A percentile compares a stretch with the other conserved stretches of the same genome.
Evolutionary conservation across 2,888 invertebrate species (phyloP).

Genomic region (Griposia aprilina): DNA sequence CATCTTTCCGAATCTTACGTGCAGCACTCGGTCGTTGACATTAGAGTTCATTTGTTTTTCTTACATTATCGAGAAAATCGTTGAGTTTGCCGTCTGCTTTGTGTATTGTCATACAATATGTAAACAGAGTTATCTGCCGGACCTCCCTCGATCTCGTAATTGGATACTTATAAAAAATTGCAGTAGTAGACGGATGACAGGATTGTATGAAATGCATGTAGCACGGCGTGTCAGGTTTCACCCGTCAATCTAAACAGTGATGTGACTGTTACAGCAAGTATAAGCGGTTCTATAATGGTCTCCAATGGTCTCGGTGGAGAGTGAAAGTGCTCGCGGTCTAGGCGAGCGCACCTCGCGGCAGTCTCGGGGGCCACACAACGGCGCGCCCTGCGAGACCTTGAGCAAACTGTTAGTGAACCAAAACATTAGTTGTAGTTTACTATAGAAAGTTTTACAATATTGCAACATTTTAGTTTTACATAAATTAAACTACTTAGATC

Average conservation of each 20-base stretch:
- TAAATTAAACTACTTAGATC: constrained; percentile 15
- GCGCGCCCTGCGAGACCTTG: constrained; percentile 73
- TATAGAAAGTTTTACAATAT: constrained; percentile 39
- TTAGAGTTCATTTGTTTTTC: constrained; percentile 59
- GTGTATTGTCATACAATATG: constrained; percentile 47
- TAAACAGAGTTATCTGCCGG: constrained; percentile 56
- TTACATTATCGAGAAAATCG: constrained; percentile 56
- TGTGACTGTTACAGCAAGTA: constrained; percentile 65
- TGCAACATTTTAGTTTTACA: constrained; percentile 23
- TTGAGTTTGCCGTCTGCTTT: constrained; percentile 45
- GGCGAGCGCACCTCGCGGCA: constrained; percentile 74
- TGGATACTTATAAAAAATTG: constrained; percentile 57
- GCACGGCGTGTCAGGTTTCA: constrained; percentile 61
- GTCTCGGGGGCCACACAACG: constrained; percentile 55
- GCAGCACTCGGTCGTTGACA: constrained; percentile 65
- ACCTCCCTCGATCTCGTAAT: constrained; percentile 63
- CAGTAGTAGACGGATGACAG: constrained; percentile 54
- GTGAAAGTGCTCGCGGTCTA: constrained; percentile 86
- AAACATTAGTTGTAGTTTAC: constrained; percentile 49
- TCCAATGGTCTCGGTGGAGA: constrained; percentile 79
- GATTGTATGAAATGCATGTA: constrained; percentile 56
- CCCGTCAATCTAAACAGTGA: constrained; percentile 62
- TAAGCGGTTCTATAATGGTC: constrained; percentile 69
- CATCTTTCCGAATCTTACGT: constrained; percentile 65
- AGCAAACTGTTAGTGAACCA: constrained; percentile 64